phyloP scores from a whole-genome alignment of 2,888 invertebrate genomes.

The Cryptophagus acutangulus region DNA sequence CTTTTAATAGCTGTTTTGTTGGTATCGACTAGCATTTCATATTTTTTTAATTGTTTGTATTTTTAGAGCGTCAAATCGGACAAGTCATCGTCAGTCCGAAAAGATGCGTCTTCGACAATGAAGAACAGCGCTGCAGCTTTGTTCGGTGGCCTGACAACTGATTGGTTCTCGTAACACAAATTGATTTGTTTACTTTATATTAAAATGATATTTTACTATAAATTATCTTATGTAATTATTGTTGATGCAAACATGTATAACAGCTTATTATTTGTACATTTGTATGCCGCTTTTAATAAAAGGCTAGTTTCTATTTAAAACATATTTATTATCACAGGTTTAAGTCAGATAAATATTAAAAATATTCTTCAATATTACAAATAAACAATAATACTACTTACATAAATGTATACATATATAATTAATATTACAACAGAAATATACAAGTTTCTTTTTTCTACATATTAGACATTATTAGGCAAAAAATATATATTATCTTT shows the following conservation, averaged over 20 bases:
- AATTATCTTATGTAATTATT: conserved; percentile 15
- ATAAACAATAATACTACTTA: too few relatives aligned
- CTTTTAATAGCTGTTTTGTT: too few relatives aligned
- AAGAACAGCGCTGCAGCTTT: conserved; percentile 76
- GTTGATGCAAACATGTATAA: background rate
- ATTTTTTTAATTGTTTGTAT: too few relatives aligned
- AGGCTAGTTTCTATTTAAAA: conserved; percentile 31
- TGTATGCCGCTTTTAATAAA: conserved; percentile 15
- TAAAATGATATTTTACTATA: conserved; percentile 19
- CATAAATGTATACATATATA: too few relatives aligned
- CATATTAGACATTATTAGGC: too few relatives aligned
- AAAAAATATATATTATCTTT: too few relatives aligned
- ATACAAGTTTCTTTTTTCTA: too few relatives aligned
- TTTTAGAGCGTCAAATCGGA: too few relatives aligned
- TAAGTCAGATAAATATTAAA: conserved; percentile 42
- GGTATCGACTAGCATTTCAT: too few relatives aligned
- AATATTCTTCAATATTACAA: conserved; percentile 20
- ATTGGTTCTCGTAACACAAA: conserved; percentile 62
- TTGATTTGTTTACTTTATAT: conserved; percentile 11
- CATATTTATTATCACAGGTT: conserved; percentile 43
- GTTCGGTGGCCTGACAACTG: conserved; percentile 76
- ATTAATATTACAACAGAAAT: background rate
- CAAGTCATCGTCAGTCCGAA: too few relatives aligned
- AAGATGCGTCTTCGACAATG: too few relatives aligned
- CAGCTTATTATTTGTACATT: conserved; percentile 7